Base-by-base conservation (phyloP, 2,797 vertebrate genomes). In the Cyprinella venusta region DNA sequence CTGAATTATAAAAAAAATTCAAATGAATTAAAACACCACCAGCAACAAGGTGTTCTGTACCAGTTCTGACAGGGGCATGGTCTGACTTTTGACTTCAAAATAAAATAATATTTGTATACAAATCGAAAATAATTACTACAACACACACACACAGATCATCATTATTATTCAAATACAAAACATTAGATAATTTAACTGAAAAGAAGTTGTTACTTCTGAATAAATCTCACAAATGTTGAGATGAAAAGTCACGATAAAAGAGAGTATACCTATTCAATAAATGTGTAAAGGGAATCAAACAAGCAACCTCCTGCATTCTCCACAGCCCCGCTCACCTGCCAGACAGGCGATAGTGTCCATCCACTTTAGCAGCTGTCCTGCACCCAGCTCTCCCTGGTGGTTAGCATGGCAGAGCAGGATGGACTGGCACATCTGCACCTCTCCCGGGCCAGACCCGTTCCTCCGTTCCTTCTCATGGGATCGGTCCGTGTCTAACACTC, bases 401-500 rank as follows among this genome's bases (percentile, higher is more conserved):
- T 98, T 98, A 83, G 96, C 95, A 63, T 99, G 98, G 86, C 95
- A 97, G 5, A 97, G 97, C 92, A 98, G 92, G 85, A 99, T 96
- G 12, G 98, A 93, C 92, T 99, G 97, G 91, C 96, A 98, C 98
- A 99, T 99, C 93, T 97, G 97, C 56, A 99, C 96, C 91, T 98
- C 96, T 0, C 97, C 97, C 86, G 95, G 95, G 90, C 97, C 97
- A 18, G 50, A 82, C 86, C 93, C 92, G 89, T 94, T 87, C 0
- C 70, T 77, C 36, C 91, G 92, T 30, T 88, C 92, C 0, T 88
- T 92, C 15, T 92, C 94, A 15, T 15, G n/a, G 8, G 36, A 56
- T 16, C 24, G 13, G 2, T 52, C 33, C 19, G 6, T 56, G 9
- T 36, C 67, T 48, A 19, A 24, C 2, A 2, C 16, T 56, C 64